Conservation (phyloP, 2,113 vertebrate genomes). For the Thalassarche chlororhynchos region DNA sequence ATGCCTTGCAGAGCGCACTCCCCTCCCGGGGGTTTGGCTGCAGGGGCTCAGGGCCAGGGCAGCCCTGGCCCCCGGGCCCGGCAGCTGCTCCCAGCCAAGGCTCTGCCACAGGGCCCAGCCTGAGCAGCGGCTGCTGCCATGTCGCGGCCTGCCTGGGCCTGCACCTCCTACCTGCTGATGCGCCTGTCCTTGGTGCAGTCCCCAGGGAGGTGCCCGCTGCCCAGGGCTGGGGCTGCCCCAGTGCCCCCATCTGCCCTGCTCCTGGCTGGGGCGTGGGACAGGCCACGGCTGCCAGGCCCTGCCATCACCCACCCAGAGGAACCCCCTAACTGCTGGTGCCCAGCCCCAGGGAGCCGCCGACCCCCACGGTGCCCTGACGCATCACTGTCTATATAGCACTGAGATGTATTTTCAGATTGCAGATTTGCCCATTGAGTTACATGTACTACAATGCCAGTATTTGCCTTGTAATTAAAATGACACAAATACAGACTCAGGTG, state of each 20-base stretch:
- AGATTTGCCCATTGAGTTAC: not conserved
- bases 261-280: rapidly evolving
- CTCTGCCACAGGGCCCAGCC: not conserved
- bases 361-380: rapidly evolving
- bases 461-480: not conserved
- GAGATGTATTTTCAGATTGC: not conserved
- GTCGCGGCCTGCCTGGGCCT: rapidly evolving
- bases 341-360: rapidly evolving
- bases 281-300: not conserved
- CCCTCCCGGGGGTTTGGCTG: rapidly evolving
- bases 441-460: not conserved
- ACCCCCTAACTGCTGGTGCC: rapidly evolving
- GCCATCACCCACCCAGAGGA: rapidly evolving
- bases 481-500: not conserved
- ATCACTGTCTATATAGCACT: not conserved
- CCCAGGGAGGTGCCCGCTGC: rapidly evolving
- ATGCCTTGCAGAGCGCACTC: rapidly evolving
- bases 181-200: rapidly evolving
- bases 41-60: not conserved
- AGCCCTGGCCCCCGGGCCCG: rapidly evolving
- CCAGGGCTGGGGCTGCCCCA: rapidly evolving
- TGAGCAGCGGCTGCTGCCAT: rapidly evolving
- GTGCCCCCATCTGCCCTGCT: rapidly evolving
- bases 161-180: not conserved
- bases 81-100: rapidly evolving